Base-by-base conservation (phyloP, 1,140 invertebrate species). In the Cydia fagiglandana region DNA sequence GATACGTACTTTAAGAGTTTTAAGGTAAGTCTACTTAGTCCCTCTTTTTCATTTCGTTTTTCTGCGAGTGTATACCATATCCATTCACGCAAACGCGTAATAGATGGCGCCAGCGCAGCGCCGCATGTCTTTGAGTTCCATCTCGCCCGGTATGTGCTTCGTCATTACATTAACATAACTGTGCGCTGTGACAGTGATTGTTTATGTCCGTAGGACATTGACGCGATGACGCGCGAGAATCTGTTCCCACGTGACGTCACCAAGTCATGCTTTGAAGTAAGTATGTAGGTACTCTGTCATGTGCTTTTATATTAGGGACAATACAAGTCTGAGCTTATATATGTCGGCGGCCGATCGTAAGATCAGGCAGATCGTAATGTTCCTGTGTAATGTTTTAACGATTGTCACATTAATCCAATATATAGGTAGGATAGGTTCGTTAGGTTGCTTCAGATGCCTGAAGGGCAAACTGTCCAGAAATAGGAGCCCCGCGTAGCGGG, bases 81-180 rank as follows among this genome's bases (percentile, higher is more conserved):
- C 13, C 12, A n/a, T 45, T 50, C 15, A 53, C 47, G 47, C 47
- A 53, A 53, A 15, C 12, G 1, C 41, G 41, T 45, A 45, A 53
- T 53, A 53, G 50, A 53, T 53, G n/a, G 50, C 50, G 50, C 50
- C 50, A 17, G n/a, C 15, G 15, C 15, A 53, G 45, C 38, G 38
- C 38, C 38, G n/a, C 50, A 47, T 13, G 45, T 15, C 45, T n/a
- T 17, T 53, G 50, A 47, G 13, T 17, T 53, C 50, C n/a, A 53
- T 17, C 50, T n/a, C 2, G 50, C 5, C 17, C 20, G 56, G 56
- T 61, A 61, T 61, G 56, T 61, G 56, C 56, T 61, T 61, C 56
- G 56, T 61, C 56, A 61, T 61, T 61, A 61, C 56, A 61, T 61
- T 61, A 61, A 61, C 56, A 61, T 61, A 56, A 61, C 56, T 61